Percentiles rank a stretch among this genome's conserved stretches.
Conservation (phyloP, 2,797 vertebrate species). For the Oreortyx pictus region DNA sequence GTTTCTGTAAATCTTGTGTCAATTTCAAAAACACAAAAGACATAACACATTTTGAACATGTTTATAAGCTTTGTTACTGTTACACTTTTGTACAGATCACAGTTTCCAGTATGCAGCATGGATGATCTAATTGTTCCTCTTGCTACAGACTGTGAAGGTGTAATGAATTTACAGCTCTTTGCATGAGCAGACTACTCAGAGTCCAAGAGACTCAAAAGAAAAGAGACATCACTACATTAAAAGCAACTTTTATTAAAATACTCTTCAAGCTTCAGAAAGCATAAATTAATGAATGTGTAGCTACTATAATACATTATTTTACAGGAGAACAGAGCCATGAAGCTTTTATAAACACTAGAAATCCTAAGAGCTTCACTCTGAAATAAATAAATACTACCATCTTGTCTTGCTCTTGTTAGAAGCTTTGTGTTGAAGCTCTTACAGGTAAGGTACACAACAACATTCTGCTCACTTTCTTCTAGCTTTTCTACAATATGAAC, state of each 20-base stretch:
- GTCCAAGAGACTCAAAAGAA: slow-evolving; percentile 63
- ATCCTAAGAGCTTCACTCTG: slow-evolving; percentile 55
- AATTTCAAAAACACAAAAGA: background rate
- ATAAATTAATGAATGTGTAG: slow-evolving; percentile 72
- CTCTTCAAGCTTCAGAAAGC: slow-evolving; percentile 78
- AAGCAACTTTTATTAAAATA: slow-evolving; percentile 82
- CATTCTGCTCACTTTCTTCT: background rate
- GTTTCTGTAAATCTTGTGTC: rapidly evolving
- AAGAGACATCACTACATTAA: slow-evolving; percentile 75
- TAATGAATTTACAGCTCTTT: background rate
- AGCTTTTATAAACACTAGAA: slow-evolving; percentile 64
- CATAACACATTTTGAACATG: background rate
- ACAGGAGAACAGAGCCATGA: slow-evolving; percentile 75
- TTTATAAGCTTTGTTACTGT: background rate
- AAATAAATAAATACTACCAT: slow-evolving; percentile 69
- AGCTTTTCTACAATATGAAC: slow-evolving; percentile 1
- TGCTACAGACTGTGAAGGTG: background rate
- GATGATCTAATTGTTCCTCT: background rate
- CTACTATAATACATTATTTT: slow-evolving; percentile 85
- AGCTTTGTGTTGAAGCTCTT: slow-evolving; percentile 7
- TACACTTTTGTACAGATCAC: background rate
- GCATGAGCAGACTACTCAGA: background rate
- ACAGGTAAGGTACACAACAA: slow-evolving; percentile 2
- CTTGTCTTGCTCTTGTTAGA: slow-evolving; percentile 39
- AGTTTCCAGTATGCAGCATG: background rate